These are phyloP conservation scores for Trochalopteron elliotii DNA, from an alignment of 2,113 vertebrate genomes.

Conservation along the genomic window DNA sequence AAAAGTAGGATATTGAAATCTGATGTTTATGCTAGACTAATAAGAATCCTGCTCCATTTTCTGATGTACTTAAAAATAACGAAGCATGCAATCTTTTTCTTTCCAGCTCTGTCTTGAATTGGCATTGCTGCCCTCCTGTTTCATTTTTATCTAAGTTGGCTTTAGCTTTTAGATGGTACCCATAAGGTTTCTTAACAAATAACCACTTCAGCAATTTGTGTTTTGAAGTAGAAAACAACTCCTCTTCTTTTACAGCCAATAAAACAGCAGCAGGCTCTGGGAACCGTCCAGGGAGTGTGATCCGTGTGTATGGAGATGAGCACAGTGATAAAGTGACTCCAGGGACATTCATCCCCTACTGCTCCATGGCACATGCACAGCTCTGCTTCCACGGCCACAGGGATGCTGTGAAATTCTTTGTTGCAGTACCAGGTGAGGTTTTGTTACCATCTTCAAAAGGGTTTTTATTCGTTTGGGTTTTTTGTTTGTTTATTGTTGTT, in stretches of 20 bases:
- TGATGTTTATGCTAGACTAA: slow-evolving; percentile 77
- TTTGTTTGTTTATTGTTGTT: background rate
- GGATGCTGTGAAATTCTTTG: slow-evolving; percentile 97
- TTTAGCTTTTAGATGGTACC: slow-evolving; percentile 79
- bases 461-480: background rate
- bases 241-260: slow-evolving; percentile 75
- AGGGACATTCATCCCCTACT: slow-evolving; percentile 92
- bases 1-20: slow-evolving; percentile 50
- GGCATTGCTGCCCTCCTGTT: slow-evolving; percentile 74
- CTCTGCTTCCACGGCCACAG: slow-evolving; percentile 97
- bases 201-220: background rate
- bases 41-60: slow-evolving; percentile 81
- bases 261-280: slow-evolving; percentile 80
- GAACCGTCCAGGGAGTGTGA: slow-evolving; percentile 83
- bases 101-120: slow-evolving; percentile 81
- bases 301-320: slow-evolving; percentile 93
- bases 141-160: slow-evolving; percentile 75
- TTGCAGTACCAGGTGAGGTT: slow-evolving; percentile 90
- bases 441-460: background rate
- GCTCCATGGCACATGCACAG: slow-evolving; percentile 97
- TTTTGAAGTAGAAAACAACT: slow-evolving; percentile 53
- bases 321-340: slow-evolving; percentile 94
- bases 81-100: slow-evolving; percentile 78
- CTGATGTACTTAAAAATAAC: slow-evolving; percentile 75
- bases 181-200: slow-evolving; percentile 72